Evolutionary conservation across 2,888 invertebrate genomes (phyloP), one percentile per base, ranked within the genome.

Genomic region (Ophion ellenae): DNA sequence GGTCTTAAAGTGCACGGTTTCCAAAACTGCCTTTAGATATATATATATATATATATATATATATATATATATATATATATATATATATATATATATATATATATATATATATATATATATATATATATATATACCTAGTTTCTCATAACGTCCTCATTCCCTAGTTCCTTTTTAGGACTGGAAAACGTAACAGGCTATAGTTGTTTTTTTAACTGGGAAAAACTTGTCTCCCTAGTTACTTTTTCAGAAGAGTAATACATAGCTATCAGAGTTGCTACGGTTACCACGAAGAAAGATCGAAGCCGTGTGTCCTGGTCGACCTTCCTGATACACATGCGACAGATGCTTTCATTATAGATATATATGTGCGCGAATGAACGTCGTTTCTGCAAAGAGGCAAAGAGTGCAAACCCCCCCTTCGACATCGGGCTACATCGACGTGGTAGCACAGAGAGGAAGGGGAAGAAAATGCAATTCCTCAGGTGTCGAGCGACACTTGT

Each of bases 401-500:
- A 47, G 47, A 47, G 3, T 2, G 14, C 47, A 3, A 14, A 40
- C 40, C 40, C 5, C 5, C 24, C 24, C 24, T 24, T 45, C 47
- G 3, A 11, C 14, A 47, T 14, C 14, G 7, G 0, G 14, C 11
- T 11, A 3, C 14, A 47, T 47, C 11, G 3, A 14, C 87, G 90
- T 92, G 91, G 92, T 92, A 92, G 90, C 90, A 86, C 85, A 71
- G 80, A 71, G 66, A 71, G 59, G 63, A 71, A 76, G 70, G 71
- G 63, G 40, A 57, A 74, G 66, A 69, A 73, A 70, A 70, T 69
- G 78, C 74, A 73, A 83, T 83, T 81, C 82, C 89, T 89, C 90
- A 90, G 91, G 92, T 93, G 93, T 93, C 91, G 90, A 88, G 86
- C 92, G 91, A 93, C 93, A 93, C 92, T 93, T 93, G 93, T 92